Conservation (phyloP, 2,113 vertebrate species). For the Phaetusa simplex region DNA sequence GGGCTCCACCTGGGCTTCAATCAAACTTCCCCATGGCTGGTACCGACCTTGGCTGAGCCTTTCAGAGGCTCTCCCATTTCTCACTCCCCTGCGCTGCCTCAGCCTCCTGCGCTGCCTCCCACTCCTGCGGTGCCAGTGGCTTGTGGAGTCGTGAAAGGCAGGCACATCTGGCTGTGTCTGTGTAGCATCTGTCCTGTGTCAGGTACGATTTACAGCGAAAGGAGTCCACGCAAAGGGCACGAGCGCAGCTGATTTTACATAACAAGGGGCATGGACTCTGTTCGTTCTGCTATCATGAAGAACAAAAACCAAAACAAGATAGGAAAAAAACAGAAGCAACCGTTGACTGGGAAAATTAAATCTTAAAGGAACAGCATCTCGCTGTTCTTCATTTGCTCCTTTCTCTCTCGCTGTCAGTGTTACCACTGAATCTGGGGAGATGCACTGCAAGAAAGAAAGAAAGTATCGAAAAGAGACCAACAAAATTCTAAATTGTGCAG, state of each 20-base stretch:
- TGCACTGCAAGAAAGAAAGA: neutral
- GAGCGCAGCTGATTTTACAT: neutral
- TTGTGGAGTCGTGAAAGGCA: neutral
- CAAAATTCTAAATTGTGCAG: neutral
- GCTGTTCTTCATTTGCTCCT: neutral
- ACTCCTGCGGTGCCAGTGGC: rapidly evolving
- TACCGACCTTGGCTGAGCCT: neutral
- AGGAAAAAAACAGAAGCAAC: neutral
- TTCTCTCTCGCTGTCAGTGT: neutral
- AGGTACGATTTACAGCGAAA: neutral
- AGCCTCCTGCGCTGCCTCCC: neutral
- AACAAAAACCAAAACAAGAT: neutral
- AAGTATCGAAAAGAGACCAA: neutral
- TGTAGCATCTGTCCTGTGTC: constrained; percentile 54
- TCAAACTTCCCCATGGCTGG: neutral
- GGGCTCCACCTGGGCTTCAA: neutral
- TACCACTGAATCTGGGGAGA: neutral
- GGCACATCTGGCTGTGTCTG: constrained; percentile 19
- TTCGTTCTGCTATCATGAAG: neutral
- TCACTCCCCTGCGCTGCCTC: neutral
- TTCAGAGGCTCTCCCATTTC: neutral
- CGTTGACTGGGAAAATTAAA: neutral
- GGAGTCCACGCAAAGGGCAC: neutral
- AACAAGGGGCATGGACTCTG: neutral
- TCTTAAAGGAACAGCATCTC: neutral